A percentile compares a stretch with the other conserved stretches of the same genome.
Conservation (phyloP, 2,888 invertebrate genomes). For the Vanessa cardui region DNA sequence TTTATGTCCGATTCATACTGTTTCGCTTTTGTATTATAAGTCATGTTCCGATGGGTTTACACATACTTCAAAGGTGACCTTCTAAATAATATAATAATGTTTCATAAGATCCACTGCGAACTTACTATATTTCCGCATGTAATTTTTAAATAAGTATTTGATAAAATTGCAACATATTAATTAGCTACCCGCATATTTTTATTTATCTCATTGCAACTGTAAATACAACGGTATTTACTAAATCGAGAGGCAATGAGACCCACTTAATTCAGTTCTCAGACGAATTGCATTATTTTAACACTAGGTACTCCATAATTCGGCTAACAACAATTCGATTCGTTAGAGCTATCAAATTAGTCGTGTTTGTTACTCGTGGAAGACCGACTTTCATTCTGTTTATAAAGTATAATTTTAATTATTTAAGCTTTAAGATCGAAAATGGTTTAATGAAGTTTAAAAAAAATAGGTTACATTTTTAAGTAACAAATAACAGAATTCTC, state of each 20-base stretch:
- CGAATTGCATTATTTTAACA: conserved; percentile 32
- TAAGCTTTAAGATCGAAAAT: not conserved
- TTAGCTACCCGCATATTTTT: conserved; percentile 22
- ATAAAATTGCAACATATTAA: conserved; percentile 8
- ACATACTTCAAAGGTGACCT: not conserved
- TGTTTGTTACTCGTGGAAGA: conserved; percentile 6
- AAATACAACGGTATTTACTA: conserved; percentile 37
- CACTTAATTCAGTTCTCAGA: conserved; percentile 36
- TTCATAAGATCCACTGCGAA: not conserved
- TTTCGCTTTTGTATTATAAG: conserved; percentile 37
- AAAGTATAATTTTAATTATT: not conserved
- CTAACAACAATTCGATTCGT: conserved; percentile 22
- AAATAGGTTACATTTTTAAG: not conserved
- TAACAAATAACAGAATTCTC: too few relatives aligned
- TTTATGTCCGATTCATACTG: conserved; percentile 51
- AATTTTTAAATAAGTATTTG: not conserved
- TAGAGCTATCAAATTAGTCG: conserved; percentile 9
- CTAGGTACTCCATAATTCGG: conserved; percentile 29
- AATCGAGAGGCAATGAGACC: conserved; percentile 36
- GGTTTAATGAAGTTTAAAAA: not conserved
- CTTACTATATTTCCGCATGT: not conserved
- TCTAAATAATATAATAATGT: not conserved
- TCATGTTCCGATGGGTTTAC: conserved; percentile 12
- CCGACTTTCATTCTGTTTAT: conserved; percentile 4
- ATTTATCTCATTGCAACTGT: conserved; percentile 38